Conservation (phyloP, 2,797 vertebrate species). For the Microchirus variegatus region DNA sequence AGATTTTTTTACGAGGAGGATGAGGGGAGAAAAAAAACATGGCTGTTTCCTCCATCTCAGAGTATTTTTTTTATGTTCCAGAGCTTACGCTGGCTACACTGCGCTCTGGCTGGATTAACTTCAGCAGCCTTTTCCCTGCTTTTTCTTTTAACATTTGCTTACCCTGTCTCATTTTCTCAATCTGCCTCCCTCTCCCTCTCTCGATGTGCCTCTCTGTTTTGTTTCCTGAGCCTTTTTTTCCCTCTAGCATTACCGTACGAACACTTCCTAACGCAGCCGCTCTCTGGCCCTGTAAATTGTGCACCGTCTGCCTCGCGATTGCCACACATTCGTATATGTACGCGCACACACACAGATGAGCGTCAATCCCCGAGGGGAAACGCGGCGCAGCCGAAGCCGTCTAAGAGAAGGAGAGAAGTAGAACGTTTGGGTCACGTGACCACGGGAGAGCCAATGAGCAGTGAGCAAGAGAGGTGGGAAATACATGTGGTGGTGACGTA, state of each 20-base stretch:
- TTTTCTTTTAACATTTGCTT: slow-evolving; percentile 39
- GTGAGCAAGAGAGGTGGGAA: slow-evolving; percentile 65
- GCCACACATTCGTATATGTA: slow-evolving; percentile 54
- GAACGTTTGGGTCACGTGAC: slow-evolving; percentile 72
- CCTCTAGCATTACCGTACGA: slow-evolving; percentile 47
- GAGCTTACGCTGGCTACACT: slow-evolving; percentile 39
- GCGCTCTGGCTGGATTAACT: slow-evolving; percentile 63
- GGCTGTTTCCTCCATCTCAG: slow-evolving; percentile 58
- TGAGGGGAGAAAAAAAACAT: slow-evolving; percentile 38
- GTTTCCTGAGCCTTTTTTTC: slow-evolving; percentile 63
- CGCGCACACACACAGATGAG: slow-evolving; percentile 58
- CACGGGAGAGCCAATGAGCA: slow-evolving; percentile 65
- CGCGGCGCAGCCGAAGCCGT: slow-evolving; percentile 64
- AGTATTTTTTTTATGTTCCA: slow-evolving; percentile 52
- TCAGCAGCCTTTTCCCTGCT: slow-evolving; percentile 47
- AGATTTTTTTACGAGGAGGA: slow-evolving; percentile 49
- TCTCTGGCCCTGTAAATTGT: slow-evolving; percentile 54
- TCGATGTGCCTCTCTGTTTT: slow-evolving; percentile 58
- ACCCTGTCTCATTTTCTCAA: slow-evolving; percentile 49
- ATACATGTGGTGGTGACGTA: slow-evolving; percentile 72
- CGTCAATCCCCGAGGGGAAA: slow-evolving; percentile 74
- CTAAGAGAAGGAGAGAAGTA: slow-evolving; percentile 69
- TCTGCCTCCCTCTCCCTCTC: slow-evolving; percentile 53
- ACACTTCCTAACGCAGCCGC: slow-evolving; percentile 48
- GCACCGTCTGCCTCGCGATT: slow-evolving; percentile 53